Evolutionary conservation across 2,797 vertebrate genomes (phyloP).

Genomic region (Lagodon rhomboides): DNA sequence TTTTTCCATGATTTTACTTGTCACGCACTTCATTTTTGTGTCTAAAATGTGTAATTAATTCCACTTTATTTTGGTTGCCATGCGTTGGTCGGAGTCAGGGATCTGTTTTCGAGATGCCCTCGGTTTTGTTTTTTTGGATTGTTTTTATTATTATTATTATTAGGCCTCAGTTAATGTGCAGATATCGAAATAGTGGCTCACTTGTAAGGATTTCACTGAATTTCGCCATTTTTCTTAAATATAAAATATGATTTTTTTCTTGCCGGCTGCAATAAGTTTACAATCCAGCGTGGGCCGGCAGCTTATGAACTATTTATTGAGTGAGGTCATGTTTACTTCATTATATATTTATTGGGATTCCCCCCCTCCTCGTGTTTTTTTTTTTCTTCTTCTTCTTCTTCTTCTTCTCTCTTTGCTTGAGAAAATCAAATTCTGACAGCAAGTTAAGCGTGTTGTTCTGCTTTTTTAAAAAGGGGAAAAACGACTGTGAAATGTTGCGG

Average conservation of each 20-base stretch:
- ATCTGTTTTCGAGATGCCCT: slow-evolving; percentile 74
- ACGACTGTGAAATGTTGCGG: slow-evolving; percentile 74
- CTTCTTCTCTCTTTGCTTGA: slow-evolving; percentile 70
- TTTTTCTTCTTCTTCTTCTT: no score
- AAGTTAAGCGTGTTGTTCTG: slow-evolving; percentile 79
- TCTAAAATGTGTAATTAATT: slow-evolving; percentile 90
- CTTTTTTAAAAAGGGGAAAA: slow-evolving; percentile 72
- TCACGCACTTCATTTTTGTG: slow-evolving; percentile 93
- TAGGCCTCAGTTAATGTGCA: slow-evolving; percentile 60
- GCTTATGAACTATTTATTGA: slow-evolving; percentile 93
- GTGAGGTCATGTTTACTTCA: slow-evolving; percentile 96
- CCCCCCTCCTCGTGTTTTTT: slow-evolving; percentile 79
- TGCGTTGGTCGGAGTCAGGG: slow-evolving; percentile 81
- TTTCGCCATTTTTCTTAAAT: slow-evolving; percentile 56
- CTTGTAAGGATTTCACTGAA: slow-evolving; percentile 63
- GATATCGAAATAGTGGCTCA: slow-evolving; percentile 63
- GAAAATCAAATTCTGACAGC: slow-evolving; percentile 87
- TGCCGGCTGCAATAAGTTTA: slow-evolving; percentile 78
- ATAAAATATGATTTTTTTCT: slow-evolving; percentile 61
- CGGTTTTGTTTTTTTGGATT: slow-evolving; percentile 59
- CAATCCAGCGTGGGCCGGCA: slow-evolving; percentile 84
- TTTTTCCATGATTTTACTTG: slow-evolving; percentile 93
- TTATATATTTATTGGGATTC: slow-evolving; percentile 99
- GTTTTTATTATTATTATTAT: slow-evolving; percentile 53
- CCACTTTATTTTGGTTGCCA: slow-evolving; percentile 88